Base-by-base conservation (phyloP, 1,140 invertebrate genomes). In the Heliconius nattereri region DNA sequence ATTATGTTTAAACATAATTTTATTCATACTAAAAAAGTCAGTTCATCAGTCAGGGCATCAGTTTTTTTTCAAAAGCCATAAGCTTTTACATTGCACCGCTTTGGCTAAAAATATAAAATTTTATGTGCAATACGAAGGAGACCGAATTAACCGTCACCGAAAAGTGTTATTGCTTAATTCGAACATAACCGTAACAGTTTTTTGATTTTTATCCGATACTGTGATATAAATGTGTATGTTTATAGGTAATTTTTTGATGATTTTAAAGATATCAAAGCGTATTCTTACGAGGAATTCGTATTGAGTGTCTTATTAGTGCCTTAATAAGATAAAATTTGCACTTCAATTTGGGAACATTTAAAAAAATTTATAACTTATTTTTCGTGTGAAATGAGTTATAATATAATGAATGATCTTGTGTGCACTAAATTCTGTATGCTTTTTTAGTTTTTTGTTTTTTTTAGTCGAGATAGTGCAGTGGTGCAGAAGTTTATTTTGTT, bases 121-220 rank as follows among this genome's bases (percentile, higher is more conserved):
- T 93, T 91, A 93, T 91, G 91, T 83, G 80, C 79, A 85, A 83
- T 84, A 74, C 84, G 71, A 85, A 83, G 84, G 81, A 85, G 81
- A 89, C 86, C 88, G 85, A 84, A 88, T 87, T 81, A 90, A 84
- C 85, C 84, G 85, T 89, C 86, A 85, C 89, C 83, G 88, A 88
- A 87, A 86, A 92, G 87, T 91, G 90, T 93, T 93, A 93, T 92
- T 90, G 87, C 91, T 93, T 93, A 90, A 93, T 93, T 92, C 89
- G 80, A 85, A 84, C 85, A 86, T 86, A 89, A 90, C 90, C 86
- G 83, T 85, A 89, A 87, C 87, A 87, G 86, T 87, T 71, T 84
- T 83, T 79, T 81, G 85, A 86, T 86, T 86, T 86, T 87, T 85
- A 85, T 87, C 81, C 85, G 83, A 84, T 76, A 85, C 73, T 82